Base-by-base conservation (phyloP, 1,140 invertebrate species). In the Elysia chlorotica region DNA sequence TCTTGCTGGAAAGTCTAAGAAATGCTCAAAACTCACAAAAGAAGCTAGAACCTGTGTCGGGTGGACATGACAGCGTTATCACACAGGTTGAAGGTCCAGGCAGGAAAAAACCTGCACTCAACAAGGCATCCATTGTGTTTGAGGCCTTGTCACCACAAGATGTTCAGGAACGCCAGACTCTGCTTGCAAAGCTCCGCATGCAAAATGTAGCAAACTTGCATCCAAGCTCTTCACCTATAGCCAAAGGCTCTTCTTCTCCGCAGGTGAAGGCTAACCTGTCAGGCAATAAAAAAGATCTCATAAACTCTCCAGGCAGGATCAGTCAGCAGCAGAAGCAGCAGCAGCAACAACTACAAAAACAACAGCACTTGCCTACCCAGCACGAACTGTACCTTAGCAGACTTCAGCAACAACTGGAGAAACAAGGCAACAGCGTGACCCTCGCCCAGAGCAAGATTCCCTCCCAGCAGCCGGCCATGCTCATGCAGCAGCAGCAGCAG, bases 221-320 rank as follows among this genome's bases (percentile, higher is more conserved):
- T n/a, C n/a, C n/a, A n/a, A n/a, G n/a, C n/a, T n/a, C n/a, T n/a
- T n/a, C n/a, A n/a, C n/a, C n/a, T n/a, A n/a, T n/a, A n/a, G n/a
- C n/a, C n/a, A n/a, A n/a, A n/a, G n/a, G n/a, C n/a, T n/a, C n/a
- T n/a, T n/a, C n/a, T n/a, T n/a, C n/a, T n/a, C n/a, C n/a, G n/a
- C n/a, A n/a, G n/a, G n/a, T n/a, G n/a, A n/a, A n/a, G n/a, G n/a
- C n/a, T n/a, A n/a, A n/a, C n/a, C n/a, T n/a, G n/a, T n/a, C n/a
- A n/a, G n/a, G 35, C 74, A 37, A 25, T 62, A 56, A 31, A 65
- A 19, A 36, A 31, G 25, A 35, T 21, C 59, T 21, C 78, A 78
- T 57, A 70, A 80, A 37, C 61, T 76, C 25, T 59, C 65, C 23
- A 77, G 79, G 63, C 79, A 83, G 56, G 71, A 78, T 35, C 67